Conservation (phyloP, 1,140 invertebrate genomes). For the Ephestia elutella region DNA sequence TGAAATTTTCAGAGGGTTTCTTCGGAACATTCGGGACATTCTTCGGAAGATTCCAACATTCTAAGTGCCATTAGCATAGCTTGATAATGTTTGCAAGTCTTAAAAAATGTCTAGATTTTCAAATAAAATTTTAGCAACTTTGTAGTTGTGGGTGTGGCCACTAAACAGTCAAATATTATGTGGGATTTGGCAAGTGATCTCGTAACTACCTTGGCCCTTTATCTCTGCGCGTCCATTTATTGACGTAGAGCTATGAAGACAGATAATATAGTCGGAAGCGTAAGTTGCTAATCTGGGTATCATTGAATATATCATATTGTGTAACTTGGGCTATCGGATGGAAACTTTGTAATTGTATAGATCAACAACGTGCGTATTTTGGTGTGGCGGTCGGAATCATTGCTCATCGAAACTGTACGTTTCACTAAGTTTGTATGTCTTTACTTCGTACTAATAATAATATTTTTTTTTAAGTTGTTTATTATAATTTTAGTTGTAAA, state of each 20-base stretch:
- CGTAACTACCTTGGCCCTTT: slow-evolving; percentile 4
- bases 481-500: too few relatives aligned
- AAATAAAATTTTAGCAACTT: too few relatives aligned
- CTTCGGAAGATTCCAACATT: too few relatives aligned
- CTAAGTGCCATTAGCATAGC: too few relatives aligned
- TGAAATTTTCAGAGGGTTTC: not conserved
- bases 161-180: not conserved
- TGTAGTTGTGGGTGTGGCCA: not conserved
- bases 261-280: slow-evolving; percentile 7
- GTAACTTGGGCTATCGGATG: not conserved
- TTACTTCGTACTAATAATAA: too few relatives aligned
- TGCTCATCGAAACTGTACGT: too few relatives aligned
- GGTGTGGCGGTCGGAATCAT: too few relatives aligned
- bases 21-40: too few relatives aligned
- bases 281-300: slow-evolving; percentile 9
- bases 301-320: slow-evolving; percentile 10
- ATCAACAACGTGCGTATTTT: not conserved
- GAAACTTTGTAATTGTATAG: slow-evolving; percentile 2
- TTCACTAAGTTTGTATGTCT: too few relatives aligned
- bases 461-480: too few relatives aligned
- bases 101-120: too few relatives aligned
- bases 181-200: slow-evolving; percentile 17
- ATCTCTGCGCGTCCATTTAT: not conserved
- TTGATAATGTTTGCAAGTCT: too few relatives aligned
- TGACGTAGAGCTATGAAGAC: slow-evolving; percentile 4